Percentiles rank a stretch among this genome's conserved stretches.
phyloP scores from a whole-genome alignment of 2,113 vertebrate species.

The Elgaria multicarinata region DNA sequence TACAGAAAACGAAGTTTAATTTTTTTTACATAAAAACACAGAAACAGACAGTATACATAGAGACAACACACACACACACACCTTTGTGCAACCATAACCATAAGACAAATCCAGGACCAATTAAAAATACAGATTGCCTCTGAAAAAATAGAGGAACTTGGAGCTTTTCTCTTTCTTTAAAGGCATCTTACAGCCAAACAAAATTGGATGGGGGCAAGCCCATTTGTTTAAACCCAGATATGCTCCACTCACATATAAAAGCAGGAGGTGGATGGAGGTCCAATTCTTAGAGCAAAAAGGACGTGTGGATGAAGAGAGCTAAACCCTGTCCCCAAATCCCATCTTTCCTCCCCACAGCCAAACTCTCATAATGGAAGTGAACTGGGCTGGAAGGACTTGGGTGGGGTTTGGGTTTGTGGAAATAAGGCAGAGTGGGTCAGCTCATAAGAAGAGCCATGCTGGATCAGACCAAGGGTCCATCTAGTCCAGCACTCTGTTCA shows the following conservation, averaged over 20 bases:
- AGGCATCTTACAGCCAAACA: not conserved
- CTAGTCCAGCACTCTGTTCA: too few relatives aligned
- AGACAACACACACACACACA: too few relatives aligned
- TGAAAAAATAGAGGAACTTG: not conserved
- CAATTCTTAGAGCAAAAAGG: not conserved
- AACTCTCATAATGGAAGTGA: not conserved
- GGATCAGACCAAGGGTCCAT: too few relatives aligned
- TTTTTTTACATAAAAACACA: too few relatives aligned
- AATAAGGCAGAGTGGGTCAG: not conserved
- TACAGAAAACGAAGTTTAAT: too few relatives aligned
- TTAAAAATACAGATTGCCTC: not conserved
- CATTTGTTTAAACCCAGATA: not conserved
- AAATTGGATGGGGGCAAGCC: not conserved
- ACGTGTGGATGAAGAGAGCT: not conserved
- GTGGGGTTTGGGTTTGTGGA: too few relatives aligned
- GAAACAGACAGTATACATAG: too few relatives aligned
- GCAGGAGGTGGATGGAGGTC: not conserved
- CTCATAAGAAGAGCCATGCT: too few relatives aligned
- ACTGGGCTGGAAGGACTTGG: not conserved
- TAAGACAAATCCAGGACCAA: too few relatives aligned
- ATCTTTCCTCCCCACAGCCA: not conserved
- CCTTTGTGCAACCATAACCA: too few relatives aligned
- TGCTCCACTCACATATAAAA: not conserved
- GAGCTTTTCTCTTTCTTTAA: constrained; percentile 47
- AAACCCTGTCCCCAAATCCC: not conserved